These are phyloP conservation scores for Semaprochilodus insignis DNA, from an alignment of 2,797 vertebrate genomes.

Conservation along the genomic window DNA sequence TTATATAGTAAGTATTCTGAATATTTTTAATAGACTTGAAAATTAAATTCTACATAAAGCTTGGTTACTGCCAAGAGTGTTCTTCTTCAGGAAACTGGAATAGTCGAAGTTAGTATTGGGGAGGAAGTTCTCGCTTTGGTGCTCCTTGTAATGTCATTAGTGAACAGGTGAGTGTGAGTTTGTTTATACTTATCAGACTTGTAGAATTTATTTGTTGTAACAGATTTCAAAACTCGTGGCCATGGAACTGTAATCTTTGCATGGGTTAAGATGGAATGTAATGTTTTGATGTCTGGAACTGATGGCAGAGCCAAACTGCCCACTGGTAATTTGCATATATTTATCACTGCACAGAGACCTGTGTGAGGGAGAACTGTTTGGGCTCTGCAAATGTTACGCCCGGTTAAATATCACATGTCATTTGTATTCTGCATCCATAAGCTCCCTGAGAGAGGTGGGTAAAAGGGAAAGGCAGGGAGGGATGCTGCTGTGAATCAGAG, in stretches of 20 bases:
- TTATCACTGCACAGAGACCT: slow-evolving; percentile 60
- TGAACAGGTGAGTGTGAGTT: not conserved
- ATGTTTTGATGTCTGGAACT: slow-evolving; percentile 8
- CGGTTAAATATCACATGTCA: slow-evolving; percentile 81
- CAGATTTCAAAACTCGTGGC: not conserved
- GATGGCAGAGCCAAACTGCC: slow-evolving; percentile 30
- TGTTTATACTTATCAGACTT: not conserved
- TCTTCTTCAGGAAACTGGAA: not conserved
- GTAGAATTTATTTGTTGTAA: slow-evolving; percentile 35
- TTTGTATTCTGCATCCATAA: slow-evolving; percentile 74
- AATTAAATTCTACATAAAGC: too few species aligned
- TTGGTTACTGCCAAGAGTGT: too few species aligned
- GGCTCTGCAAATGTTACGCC: slow-evolving; percentile 77
- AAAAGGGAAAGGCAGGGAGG: slow-evolving; percentile 36
- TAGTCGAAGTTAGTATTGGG: not conserved
- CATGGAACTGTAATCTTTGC: not conserved
- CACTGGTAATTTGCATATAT: slow-evolving; percentile 49
- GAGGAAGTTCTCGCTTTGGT: not conserved
- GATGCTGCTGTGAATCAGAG: slow-evolving; percentile 60
- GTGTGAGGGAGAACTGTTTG: slow-evolving; percentile 69
- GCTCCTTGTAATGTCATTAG: slow-evolving; percentile 5
- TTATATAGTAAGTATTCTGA: too few species aligned
- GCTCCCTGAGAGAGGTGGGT: slow-evolving; percentile 29
- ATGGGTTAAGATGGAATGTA: not conserved
- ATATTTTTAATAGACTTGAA: too few species aligned